Evolutionary conservation across 2,113 vertebrate genomes (phyloP).

Genomic region (Lynx canadensis): DNA sequence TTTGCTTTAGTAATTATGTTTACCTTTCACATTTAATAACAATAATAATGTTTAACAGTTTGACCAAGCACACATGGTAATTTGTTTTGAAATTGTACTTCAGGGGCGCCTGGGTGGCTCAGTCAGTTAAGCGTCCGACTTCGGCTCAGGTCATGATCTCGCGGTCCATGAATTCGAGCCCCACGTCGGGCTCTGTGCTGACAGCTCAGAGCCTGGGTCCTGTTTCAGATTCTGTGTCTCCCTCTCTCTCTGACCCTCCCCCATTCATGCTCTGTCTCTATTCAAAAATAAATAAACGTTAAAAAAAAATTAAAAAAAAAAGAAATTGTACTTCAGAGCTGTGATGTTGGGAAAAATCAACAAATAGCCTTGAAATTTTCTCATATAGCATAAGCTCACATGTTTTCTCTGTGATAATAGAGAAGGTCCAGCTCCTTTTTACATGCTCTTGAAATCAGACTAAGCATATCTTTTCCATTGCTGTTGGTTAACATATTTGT

Average conservation of each 20-base stretch:
- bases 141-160: no score
- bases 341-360: background rate
- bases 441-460: background rate
- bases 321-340: slow-evolving; percentile 24
- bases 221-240: no score
- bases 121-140: no score
- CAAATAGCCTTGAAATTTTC: slow-evolving; percentile 24
- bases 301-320: no score
- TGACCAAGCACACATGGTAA: background rate
- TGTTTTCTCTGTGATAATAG: slow-evolving; percentile 31
- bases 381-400: background rate
- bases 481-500: background rate
- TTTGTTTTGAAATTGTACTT: slow-evolving; percentile 63
- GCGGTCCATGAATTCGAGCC: no score
- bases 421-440: slow-evolving; percentile 30
- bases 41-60: slow-evolving; percentile 24
- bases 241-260: no score
- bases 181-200: no score
- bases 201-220: no score
- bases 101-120: background rate
- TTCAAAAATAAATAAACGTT: no score
- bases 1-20: slow-evolving; percentile 61
- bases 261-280: no score
- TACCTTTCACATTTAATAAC: slow-evolving; percentile 24
- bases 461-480: slow-evolving; percentile 4